Base-by-base conservation (phyloP, 2,113 vertebrate species). In the Bombycilla garrulus region DNA sequence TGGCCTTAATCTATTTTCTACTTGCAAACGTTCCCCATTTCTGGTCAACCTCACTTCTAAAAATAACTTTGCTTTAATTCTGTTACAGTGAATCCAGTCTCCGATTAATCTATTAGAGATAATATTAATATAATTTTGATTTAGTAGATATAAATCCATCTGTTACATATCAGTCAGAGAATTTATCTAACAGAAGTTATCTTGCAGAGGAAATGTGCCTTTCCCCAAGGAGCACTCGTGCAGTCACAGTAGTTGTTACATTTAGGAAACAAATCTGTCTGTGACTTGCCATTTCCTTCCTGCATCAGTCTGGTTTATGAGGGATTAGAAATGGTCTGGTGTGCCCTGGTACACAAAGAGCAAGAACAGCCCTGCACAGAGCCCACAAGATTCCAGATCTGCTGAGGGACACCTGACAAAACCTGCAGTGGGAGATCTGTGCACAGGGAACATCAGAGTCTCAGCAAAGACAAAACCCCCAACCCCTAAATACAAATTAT, bases 81-180 rank as follows among this genome's bases (percentile, higher is more conserved):
- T 36, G n/a, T 74, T 51, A 48, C 28, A 65, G 36, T 5, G 50
- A 60, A 60, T 72, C 61, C 62, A 61, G 66, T 45, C n/a, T 81
- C 70, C 69, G 54, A 77, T 72, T 88, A 88, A 35, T 47, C 48
- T 69, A 70, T 76, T 82, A 57, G 25, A 51, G 36, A 76, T 76
- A 72, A 69, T 72, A 92, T 62, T 88, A 93, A 92, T 64, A 65
- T 61, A 81, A 62, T 24, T 90, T 91, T 88, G 71, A 87, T 87
- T 81, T 88, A 64, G 71, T 76, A 36, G 65, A 13, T 76, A 76
- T 90, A 94, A 91, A 92, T 88, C 87, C 36, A 79, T 85, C 78
- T 94, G 66, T 42, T 90, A 35, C 7, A 4, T 42, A 92, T 90
- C 86, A 91, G 42, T 38, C 71, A 50, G 26, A 35, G 54, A 60